phyloP scores from a whole-genome alignment of 2,888 invertebrate species.

The Liposcelis brunnea region DNA sequence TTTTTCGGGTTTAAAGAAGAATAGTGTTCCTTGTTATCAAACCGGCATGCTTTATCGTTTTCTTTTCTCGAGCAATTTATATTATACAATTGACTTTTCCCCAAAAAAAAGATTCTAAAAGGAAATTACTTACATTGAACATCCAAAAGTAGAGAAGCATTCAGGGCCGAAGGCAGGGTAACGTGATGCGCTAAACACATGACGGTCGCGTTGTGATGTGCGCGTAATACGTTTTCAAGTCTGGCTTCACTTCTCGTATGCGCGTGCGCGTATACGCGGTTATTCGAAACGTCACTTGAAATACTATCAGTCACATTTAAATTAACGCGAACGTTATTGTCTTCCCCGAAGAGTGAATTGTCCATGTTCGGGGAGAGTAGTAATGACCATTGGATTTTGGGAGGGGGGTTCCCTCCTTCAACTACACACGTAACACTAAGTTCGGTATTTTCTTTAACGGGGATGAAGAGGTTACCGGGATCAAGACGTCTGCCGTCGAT shows the following conservation, averaged over 20 bases:
- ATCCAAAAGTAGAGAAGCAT: slow-evolving; percentile 41
- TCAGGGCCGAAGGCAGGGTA: slow-evolving; percentile 36
- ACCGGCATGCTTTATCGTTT: too few relatives aligned
- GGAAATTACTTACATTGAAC: slow-evolving; percentile 42
- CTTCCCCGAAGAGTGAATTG: neutral
- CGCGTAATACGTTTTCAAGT: slow-evolving; percentile 56
- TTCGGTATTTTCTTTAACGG: slow-evolving; percentile 70
- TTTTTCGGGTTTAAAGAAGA: too few relatives aligned
- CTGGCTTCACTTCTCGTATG: slow-evolving; percentile 40
- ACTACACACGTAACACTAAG: slow-evolving; percentile 71
- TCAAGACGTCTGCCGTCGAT: slow-evolving; percentile 73
- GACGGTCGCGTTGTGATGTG: slow-evolving; percentile 74
- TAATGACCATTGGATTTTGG: slow-evolving; percentile 36
- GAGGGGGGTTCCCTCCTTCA: slow-evolving; percentile 60
- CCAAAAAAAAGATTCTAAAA: neutral
- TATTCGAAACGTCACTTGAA: slow-evolving; percentile 1
- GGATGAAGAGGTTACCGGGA: slow-evolving; percentile 74
- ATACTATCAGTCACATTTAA: neutral
- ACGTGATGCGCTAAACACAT: slow-evolving; percentile 63
- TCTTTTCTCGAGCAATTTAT: too few relatives aligned
- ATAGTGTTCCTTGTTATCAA: too few relatives aligned
- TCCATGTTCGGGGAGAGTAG: slow-evolving; percentile 21
- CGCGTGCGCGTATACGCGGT: slow-evolving; percentile 12
- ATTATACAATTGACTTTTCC: too few relatives aligned
- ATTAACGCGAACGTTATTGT: neutral